Base-by-base conservation (phyloP, 2,797 vertebrate species). In the Neoniphon sammara region DNA sequence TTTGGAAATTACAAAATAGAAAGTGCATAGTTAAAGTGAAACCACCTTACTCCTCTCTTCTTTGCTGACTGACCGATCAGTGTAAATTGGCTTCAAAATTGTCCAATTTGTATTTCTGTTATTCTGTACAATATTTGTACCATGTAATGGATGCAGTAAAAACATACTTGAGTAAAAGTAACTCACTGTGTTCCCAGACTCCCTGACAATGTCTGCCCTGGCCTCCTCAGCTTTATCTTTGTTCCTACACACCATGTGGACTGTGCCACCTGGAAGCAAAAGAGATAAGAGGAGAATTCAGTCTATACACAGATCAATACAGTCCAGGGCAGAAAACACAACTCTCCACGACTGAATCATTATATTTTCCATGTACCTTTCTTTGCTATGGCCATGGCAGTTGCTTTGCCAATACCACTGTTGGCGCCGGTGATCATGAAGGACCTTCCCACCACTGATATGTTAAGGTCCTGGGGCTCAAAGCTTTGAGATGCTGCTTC, bases 341-440 rank as follows among this genome's bases (percentile, higher is more conserved):
- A 17, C 20, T 57, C 18, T 20, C 7, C 0, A 34, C 31, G 5
- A 27, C 25, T 27, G 25, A 27, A 1, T 18, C 23, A 30, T 52
- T 3, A 46, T 62, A 4, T 47, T 27, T 1, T 14, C 10, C 0
- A 2, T 23, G 27, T 68, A 95, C 94, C 94, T 94, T 87, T 94
- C 87, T 93, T 93, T 60, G 93, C 94, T 72, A 95, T 92, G 62
- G 85, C 87, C 81, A 86, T 85, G 59, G 93, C 92, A 8, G 89
- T 79, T 0, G 87, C 92, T 87, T 79, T 93, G 64, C 94, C 94
- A 20, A 94, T 94, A 20, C 93, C 93, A 36, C 93, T 93, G 80
- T 93, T 94, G 70, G 93, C 93, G 57, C 94, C 94, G 0, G 94
- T 95, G 73, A 94, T 82, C 93, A 94, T 93, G 56, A 92, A 95